A percentile compares a stretch with the other conserved stretches of the same genome.
These are phyloP conservation scores for Micropterix aruncella DNA, from an alignment of 2,888 invertebrate species.

Conservation along the genomic window DNA sequence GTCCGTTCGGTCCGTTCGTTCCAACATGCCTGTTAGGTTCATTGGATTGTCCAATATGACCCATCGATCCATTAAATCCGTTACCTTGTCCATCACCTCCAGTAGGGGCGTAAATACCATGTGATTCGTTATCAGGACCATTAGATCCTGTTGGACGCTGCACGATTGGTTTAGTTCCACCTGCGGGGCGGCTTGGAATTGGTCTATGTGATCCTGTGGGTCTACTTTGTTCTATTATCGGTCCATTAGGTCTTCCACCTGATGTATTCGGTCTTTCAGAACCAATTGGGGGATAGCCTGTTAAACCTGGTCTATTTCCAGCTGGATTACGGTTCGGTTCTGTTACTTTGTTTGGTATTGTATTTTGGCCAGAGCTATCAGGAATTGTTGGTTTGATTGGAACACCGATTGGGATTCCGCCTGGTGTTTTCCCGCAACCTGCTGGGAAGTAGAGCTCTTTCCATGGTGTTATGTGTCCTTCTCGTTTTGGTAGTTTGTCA, in stretches of 20 bases:
- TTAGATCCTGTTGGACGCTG: constrained; percentile 9
- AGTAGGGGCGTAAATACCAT: constrained; percentile 2
- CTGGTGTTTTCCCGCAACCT: constrained; percentile 48
- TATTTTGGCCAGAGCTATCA: constrained; percentile 28
- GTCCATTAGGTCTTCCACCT: not conserved
- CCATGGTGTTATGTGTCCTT: constrained; percentile 49
- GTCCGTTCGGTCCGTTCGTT: constrained; percentile 12
- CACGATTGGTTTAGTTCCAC: no score
- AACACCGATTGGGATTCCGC: constrained; percentile 23
- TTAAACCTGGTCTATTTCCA: constrained; percentile 1
- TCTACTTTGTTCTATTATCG: no score
- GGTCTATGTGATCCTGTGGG: no score
- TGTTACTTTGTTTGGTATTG: constrained; percentile 22
- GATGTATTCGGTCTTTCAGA: constrained; percentile 1
- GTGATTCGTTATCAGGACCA: constrained; percentile 9
- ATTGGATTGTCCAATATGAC: constrained; percentile 11
- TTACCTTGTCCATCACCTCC: constrained; percentile 11
- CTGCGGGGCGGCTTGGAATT: constrained; percentile 3
- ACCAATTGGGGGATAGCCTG: constrained; percentile 3
- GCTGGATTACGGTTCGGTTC: constrained; percentile 19
- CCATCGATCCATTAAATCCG: constrained; percentile 13
- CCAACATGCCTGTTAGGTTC: constrained; percentile 12
- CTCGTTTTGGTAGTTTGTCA: not conserved
- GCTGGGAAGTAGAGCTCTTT: constrained; percentile 55
- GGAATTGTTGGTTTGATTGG: constrained; percentile 26